Base-by-base conservation (phyloP, 2,797 vertebrate species). In the Aphelocoma californica region DNA sequence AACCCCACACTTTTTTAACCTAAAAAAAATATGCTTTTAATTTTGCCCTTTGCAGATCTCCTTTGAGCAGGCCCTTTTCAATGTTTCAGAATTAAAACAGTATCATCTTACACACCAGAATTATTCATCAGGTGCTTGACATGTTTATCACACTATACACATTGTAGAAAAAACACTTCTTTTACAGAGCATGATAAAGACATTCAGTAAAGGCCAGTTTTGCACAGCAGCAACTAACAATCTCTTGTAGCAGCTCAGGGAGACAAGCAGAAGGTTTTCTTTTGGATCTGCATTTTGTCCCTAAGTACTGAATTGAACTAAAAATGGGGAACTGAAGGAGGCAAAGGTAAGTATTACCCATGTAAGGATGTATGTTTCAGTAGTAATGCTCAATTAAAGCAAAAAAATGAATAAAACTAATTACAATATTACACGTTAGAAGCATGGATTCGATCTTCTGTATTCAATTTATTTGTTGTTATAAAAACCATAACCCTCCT, bases 141-240 rank as follows among this genome's bases (percentile, higher is more conserved):
- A 32, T 31, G 21, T 88, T 45, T 36, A 25, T n/a, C 38, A n/a
- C 3, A 15, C 50, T 50, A 36, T 0, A 38, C 8, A 29, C 40
- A 54, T 14, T 8, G 62, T 1, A 50, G 19, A 53, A 34, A 56
- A 65, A 7, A 1, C 1, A 0, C 7, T 58, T 60, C 16, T 86
- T 62, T 36, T 26, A 28, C 71, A 83, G 6, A 64, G 31, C 11
- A 60, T n/a, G 44, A 28, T 6, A 48, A 86, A 77, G 44, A 70
- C 26, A 29, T 31, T 47, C 26, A 70, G 42, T 18, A 48, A 65
- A 82, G 32, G 34, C 48, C 24, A 26, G 31, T 56, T 85, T 58
- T 66, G 74, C 70, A 81, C 16, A 67, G 45, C 57, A 86, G 32
- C 57, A 82, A 38, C 21, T 29, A 21, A n/a, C 14, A 70, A 44